Evolutionary conservation across 1,140 invertebrate genomes (phyloP).

Genomic region (Asbolus verrucosus): DNA sequence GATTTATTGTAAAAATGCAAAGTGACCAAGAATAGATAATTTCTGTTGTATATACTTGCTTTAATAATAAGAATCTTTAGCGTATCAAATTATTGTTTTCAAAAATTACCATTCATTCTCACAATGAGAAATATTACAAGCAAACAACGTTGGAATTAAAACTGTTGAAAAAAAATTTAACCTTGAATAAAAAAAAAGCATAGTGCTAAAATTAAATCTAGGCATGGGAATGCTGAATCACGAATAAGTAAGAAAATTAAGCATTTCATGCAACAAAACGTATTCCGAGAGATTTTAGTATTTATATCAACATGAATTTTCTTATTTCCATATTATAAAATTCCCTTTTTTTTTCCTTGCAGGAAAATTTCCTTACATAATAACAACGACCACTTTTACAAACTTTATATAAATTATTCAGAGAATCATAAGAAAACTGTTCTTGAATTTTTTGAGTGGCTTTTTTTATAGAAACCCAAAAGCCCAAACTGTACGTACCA

Average conservation of each 20-base stretch:
- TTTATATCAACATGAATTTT: too few relatives aligned
- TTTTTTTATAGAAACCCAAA: not conserved
- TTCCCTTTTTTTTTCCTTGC: constrained; percentile 3
- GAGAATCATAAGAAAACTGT: not conserved
- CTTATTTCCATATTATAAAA: constrained; percentile 30
- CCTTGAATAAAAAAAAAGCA: constrained; percentile 21
- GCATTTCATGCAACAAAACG: not conserved
- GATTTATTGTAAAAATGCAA: too few relatives aligned
- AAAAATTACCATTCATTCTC: too few relatives aligned
- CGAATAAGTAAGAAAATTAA: too few relatives aligned
- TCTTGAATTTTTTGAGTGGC: not conserved
- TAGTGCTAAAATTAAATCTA: constrained; percentile 6
- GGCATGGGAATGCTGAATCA: not conserved
- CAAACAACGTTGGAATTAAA: too few relatives aligned
- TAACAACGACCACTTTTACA: constrained; percentile 14
- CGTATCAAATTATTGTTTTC: too few relatives aligned
- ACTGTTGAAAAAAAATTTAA: not conserved
- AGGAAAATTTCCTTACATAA: not conserved
- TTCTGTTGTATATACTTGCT: too few relatives aligned
- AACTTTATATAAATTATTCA: constrained; percentile 19
- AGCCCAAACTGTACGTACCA: not conserved
- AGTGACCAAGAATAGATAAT: too few relatives aligned
- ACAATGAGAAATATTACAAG: too few relatives aligned
- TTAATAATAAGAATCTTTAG: too few relatives aligned
- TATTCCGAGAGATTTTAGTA: too few relatives aligned